These are phyloP conservation scores for Drosophila leontia DNA, from an alignment of 1,140 invertebrate genomes.

Conservation along the genomic window DNA sequence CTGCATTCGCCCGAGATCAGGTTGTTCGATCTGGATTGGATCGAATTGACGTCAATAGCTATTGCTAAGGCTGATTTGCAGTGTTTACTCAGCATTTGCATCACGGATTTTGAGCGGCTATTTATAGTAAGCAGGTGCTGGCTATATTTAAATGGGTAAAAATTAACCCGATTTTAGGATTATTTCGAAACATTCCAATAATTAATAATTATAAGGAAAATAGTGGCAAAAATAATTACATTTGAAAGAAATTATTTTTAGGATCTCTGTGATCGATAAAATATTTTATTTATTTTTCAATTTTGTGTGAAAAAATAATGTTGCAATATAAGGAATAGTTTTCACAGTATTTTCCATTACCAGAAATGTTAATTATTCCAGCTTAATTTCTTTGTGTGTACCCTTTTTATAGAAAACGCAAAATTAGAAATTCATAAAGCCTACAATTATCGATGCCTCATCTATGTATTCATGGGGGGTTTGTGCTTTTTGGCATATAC, in stretches of 20 bases:
- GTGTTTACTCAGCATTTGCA: slow-evolving; percentile 28
- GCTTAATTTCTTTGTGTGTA: not conserved
- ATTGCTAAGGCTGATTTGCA: slow-evolving; percentile 5
- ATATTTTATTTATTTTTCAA: too few relatives aligned
- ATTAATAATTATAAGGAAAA: not conserved
- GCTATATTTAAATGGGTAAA: slow-evolving; percentile 8
- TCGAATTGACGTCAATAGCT: slow-evolving; percentile 41
- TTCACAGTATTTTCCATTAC: too few relatives aligned
- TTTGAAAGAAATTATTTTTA: too few relatives aligned
- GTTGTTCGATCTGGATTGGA: slow-evolving; percentile 21
- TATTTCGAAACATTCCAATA: not conserved
- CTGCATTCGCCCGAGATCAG: slow-evolving; percentile 25
- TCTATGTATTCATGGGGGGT: slow-evolving; percentile 13
- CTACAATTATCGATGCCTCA: slow-evolving; percentile 16
- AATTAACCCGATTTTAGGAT: not conserved
- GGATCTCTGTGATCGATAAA: too few relatives aligned
- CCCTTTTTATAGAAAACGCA: not conserved
- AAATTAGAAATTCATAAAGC: slow-evolving; percentile 34
- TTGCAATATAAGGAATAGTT: too few relatives aligned
- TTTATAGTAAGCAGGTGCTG: slow-evolving; percentile 28
- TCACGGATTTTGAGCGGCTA: slow-evolving; percentile 34
- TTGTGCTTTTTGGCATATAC: slow-evolving; percentile 11
- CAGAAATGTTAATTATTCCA: not conserved
- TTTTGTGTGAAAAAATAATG: too few relatives aligned
- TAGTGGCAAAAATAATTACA: fast-evolving